Evolutionary conservation across 2,113 vertebrate species (phyloP).

Genomic region (Sinocyclocheilus maitianheensis): DNA sequence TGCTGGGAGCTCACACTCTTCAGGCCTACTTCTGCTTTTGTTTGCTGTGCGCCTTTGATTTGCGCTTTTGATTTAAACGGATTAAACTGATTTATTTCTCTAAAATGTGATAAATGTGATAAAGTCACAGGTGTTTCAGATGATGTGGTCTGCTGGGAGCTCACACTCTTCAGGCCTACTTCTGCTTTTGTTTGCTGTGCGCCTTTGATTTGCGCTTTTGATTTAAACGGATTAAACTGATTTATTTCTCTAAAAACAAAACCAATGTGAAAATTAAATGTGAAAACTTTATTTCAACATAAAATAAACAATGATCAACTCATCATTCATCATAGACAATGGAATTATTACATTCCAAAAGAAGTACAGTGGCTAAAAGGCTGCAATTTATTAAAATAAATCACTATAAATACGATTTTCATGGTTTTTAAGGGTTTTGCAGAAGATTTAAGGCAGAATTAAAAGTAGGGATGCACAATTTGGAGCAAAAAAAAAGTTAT

Average conservation of each 20-base stretch:
- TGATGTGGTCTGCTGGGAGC: background rate
- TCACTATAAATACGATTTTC: background rate
- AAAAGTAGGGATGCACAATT: background rate
- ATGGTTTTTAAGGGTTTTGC: too few species aligned
- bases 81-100: background rate
- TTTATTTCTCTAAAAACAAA: background rate
- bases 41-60: background rate
- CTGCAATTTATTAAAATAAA: background rate
- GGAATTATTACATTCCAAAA: background rate
- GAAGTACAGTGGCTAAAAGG: background rate
- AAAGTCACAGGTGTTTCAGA: background rate
- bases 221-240: background rate
- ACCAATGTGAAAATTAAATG: background rate
- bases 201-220: background rate
- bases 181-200: background rate
- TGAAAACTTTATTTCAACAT: background rate
- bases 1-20: background rate
- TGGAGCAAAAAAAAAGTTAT: background rate
- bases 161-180: background rate
- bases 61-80: background rate
- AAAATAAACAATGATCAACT: background rate
- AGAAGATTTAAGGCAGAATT: background rate
- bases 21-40: background rate
- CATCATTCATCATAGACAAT: background rate
- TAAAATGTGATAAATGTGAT: background rate